Conservation (phyloP, 1,140 invertebrate species). For the Vollenhovia emeryi region DNA sequence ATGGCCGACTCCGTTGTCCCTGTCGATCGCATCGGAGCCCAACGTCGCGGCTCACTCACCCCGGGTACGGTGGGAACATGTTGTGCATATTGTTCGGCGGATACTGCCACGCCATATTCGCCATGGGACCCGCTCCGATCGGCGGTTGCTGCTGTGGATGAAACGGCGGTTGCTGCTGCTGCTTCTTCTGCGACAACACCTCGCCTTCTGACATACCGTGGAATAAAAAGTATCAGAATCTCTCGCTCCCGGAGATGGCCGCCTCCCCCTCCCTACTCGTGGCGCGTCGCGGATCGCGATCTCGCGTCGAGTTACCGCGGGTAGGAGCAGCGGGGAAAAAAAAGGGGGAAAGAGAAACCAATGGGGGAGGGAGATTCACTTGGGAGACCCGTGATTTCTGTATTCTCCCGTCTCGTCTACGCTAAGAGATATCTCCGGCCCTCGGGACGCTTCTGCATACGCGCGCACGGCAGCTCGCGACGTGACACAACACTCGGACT, state of each 20-base stretch:
- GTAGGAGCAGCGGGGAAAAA: too few species aligned
- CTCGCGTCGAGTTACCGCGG: too few species aligned
- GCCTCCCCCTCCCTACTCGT: conserved; percentile 25
- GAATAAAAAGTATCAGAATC: conserved; percentile 68
- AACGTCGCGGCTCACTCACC: conserved; percentile 74
- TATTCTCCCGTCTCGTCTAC: too few species aligned
- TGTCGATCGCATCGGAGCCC: neutral
- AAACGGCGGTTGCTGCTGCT: conserved; percentile 78
- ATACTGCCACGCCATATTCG: conserved; percentile 84
- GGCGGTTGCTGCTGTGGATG: conserved; percentile 71
- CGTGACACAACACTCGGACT: too few species aligned
- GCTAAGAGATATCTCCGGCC: too few species aligned
- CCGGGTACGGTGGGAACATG: conserved; percentile 80
- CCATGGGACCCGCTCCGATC: conserved; percentile 79
- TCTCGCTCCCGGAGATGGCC: conserved; percentile 52
- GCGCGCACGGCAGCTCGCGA: too few species aligned
- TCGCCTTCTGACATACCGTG: conserved; percentile 84
- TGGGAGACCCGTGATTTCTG: too few species aligned
- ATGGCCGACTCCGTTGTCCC: conserved; percentile 19
- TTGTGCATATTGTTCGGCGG: conserved; percentile 81
- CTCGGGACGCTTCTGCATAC: too few species aligned
- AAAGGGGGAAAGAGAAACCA: too few species aligned
- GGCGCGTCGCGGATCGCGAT: neutral
- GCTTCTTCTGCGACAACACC: conserved; percentile 82
- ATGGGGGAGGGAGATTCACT: too few species aligned